A percentile compares a stretch with the other conserved stretches of the same genome.
Conservation (phyloP, 2,113 vertebrate species). For the Elgaria multicarinata region DNA sequence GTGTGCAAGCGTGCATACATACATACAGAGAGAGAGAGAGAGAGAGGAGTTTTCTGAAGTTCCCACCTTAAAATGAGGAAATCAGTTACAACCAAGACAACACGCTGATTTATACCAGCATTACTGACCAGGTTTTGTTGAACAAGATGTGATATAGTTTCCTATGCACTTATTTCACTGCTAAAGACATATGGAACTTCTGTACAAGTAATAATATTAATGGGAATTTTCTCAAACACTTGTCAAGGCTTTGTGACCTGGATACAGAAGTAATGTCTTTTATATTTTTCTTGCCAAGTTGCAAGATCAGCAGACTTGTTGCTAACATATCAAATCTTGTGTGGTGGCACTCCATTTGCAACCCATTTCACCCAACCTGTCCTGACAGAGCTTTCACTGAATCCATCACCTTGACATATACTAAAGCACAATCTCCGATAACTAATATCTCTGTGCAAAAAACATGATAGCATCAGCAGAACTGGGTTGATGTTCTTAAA, state of each 20-base stretch:
- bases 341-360: slow-evolving; percentile 32
- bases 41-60: too few species aligned
- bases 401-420: slow-evolving; percentile 69
- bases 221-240: slow-evolving; percentile 29
- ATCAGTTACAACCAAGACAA: not conserved
- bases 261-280: slow-evolving; percentile 41
- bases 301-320: slow-evolving; percentile 47
- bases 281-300: slow-evolving; percentile 46
- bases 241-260: slow-evolving; percentile 45
- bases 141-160: not conserved
- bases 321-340: slow-evolving; percentile 59
- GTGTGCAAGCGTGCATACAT: too few species aligned
- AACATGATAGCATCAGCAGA: slow-evolving; percentile 51
- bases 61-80: not conserved
- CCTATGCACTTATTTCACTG: not conserved
- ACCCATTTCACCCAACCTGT: slow-evolving; percentile 42
- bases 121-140: slow-evolving; percentile 16
- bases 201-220: slow-evolving; percentile 17
- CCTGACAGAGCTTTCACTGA: slow-evolving; percentile 63
- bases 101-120: slow-evolving; percentile 5
- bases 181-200: slow-evolving; percentile 8
- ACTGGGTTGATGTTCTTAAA: slow-evolving; percentile 43
- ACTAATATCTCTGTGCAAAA: slow-evolving; percentile 67
- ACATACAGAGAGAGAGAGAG: too few species aligned
- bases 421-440: slow-evolving; percentile 65